phyloP scores from a whole-genome alignment of 2,888 invertebrate species.

The Drosophila meridiana region DNA sequence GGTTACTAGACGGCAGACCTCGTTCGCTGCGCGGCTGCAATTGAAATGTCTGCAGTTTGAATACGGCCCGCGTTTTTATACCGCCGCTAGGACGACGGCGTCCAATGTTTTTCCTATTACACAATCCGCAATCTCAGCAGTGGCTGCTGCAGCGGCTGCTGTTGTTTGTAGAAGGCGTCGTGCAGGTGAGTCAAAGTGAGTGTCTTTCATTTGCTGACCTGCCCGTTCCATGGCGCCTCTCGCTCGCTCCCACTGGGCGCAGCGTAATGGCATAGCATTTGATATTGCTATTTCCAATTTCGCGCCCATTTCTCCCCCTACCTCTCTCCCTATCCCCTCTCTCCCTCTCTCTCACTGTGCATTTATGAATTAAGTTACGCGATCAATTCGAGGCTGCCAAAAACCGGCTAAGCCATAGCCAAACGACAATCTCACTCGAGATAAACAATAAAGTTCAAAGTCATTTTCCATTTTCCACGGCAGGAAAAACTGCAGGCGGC shows the following conservation, averaged over 20 bases:
- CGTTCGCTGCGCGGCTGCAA: conserved; percentile 48
- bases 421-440: conserved; percentile 24
- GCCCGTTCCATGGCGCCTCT: conserved; percentile 20
- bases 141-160: background rate
- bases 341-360: conserved; percentile 38
- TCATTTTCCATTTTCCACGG: conserved; percentile 65
- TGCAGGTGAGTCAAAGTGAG: conserved; percentile 38
- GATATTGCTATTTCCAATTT: conserved; percentile 25
- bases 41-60: conserved; percentile 64
- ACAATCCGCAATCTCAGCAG: conserved; percentile 53
- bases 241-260: conserved; percentile 11
- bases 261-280: conserved; percentile 8
- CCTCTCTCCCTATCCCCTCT: too few relatives aligned
- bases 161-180: conserved; percentile 38
- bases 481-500: conserved; percentile 41
- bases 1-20: conserved; percentile 29
- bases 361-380: conserved; percentile 78
- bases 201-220: conserved; percentile 51
- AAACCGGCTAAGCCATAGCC: conserved; percentile 56
- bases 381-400: conserved; percentile 58
- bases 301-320: conserved; percentile 30
- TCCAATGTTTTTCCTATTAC: conserved; percentile 65
- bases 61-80: conserved; percentile 62
- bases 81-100: conserved; percentile 51
- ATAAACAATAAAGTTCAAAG: conserved; percentile 80